These are phyloP conservation scores for Carapus acus DNA, from an alignment of 2,797 vertebrate genomes.

Conservation along the genomic window DNA sequence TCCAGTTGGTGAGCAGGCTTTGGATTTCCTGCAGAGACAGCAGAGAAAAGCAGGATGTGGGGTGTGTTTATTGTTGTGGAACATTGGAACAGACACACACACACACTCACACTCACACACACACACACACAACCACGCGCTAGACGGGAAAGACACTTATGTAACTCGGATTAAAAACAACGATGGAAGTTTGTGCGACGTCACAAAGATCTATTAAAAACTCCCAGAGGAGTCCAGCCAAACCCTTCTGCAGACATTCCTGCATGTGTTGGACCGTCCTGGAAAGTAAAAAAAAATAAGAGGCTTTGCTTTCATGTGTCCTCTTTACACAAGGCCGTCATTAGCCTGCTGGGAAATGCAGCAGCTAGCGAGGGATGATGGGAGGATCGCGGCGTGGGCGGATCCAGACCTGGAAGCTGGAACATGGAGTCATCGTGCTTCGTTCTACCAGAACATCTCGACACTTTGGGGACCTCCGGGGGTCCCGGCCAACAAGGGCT, in stretches of 20 bases:
- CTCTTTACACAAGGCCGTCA: conserved; percentile 59
- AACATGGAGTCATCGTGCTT: too few species aligned
- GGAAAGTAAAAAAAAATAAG: conserved; percentile 58
- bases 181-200: too few species aligned
- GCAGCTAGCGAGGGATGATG: conserved; percentile 42
- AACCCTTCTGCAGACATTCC: conserved; percentile 45
- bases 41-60: neutral
- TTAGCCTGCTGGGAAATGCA: conserved; percentile 51
- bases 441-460: too few species aligned
- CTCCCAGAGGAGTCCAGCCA: neutral
- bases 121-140: neutral
- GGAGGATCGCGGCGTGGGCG: conserved; percentile 40
- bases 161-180: neutral
- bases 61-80: neutral
- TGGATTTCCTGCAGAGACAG: conserved; percentile 85
- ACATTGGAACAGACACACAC: neutral
- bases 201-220: neutral
- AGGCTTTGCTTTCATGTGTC: conserved; percentile 60
- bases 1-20: conserved; percentile 96
- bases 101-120: neutral
- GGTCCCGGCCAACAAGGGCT: too few species aligned
- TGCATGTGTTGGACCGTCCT: conserved; percentile 41
- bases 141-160: neutral
- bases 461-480: too few species aligned
- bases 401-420: conserved; percentile 31